These are phyloP conservation scores for Actenoides hombroni DNA, from an alignment of 2,113 vertebrate species.

Conservation along the genomic window DNA sequence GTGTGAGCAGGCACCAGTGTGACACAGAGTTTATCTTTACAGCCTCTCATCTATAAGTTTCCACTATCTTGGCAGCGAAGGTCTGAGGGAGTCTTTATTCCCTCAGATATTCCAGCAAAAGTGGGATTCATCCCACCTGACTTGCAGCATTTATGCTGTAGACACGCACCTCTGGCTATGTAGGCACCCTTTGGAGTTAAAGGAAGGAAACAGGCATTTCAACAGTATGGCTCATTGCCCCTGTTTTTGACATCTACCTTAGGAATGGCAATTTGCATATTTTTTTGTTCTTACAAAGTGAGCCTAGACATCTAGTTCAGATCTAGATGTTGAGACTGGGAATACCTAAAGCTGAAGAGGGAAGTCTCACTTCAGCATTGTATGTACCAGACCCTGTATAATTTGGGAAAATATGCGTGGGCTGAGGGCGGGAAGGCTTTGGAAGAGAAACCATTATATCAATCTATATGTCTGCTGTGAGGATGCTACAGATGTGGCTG, in stretches of 20 bases:
- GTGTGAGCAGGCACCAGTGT: not conserved
- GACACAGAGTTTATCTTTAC: not conserved
- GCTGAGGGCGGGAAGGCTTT: not conserved
- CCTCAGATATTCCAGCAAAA: not conserved
- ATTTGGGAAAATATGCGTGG: not conserved
- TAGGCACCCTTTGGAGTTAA: not conserved
- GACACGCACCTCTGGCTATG: not conserved
- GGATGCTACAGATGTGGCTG: not conserved
- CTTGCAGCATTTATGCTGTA: not conserved
- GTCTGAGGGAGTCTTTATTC: not conserved
- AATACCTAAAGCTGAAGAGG: not conserved
- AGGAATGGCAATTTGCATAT: not conserved
- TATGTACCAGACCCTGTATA: not conserved
- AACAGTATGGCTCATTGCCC: not conserved
- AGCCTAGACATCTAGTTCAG: not conserved
- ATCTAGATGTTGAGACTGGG: not conserved
- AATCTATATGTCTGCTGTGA: not conserved
- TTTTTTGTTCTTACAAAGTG: not conserved
- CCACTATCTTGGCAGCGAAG: not conserved
- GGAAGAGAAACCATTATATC: not conserved
- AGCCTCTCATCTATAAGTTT: no score
- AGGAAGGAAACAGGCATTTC: not conserved
- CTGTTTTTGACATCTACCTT: not conserved
- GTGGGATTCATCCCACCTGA: not conserved
- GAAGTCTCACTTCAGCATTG: not conserved